Evolutionary conservation across 1,140 invertebrate species (phyloP), one percentile per base, ranked within the genome.

Genomic region (Episyrphus balteatus): DNA sequence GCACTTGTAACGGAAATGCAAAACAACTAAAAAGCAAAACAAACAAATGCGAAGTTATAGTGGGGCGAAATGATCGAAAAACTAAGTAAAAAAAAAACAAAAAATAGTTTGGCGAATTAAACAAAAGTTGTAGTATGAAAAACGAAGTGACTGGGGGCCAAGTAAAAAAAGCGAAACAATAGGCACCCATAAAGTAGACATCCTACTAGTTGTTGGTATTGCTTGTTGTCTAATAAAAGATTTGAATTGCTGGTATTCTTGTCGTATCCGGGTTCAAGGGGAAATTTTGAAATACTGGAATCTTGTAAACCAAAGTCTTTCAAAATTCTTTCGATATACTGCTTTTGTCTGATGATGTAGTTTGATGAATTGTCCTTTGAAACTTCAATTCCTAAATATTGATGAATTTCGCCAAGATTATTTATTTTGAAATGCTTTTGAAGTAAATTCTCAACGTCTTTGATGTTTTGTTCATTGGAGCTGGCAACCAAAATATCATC

Each of bases 401-500:
- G 8, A 26, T 26, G 21, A 26, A 26, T 8, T 26, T 8, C 21
- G 3, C 21, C 21, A 26, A 26, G 21, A 8, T 26, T 26, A 8
- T 8, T 26, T 26, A 26, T 8, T 26, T 26, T 8, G 8, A 26
- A 45, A 34, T 45, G 5, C 21, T 34, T 15, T n/a, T n/a, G 5
- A 34, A 36, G 44, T 36, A 36, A 19, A 9, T n/a, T 45, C 17
- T 45, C 32, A 21, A 45, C 30, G 17, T 36, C 11, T 15, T 45
- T 14, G 6, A 45, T 45, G 17, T 15, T 7, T n/a, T 18, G 5
- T 37, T 36, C n/a, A 36, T n/a, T 36, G 6, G n/a, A n/a, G 15
- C 11, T 9, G 12, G 43, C 43, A n/a, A 44, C 13, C 26, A 44
- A 12, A 12, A 44, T 33, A 44, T 44, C 30, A 34, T 44, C 43